A percentile compares a stretch with the other conserved stretches of the same genome.
Conservation (phyloP, 2,797 vertebrate genomes). For the Psittacula derbiana region DNA sequence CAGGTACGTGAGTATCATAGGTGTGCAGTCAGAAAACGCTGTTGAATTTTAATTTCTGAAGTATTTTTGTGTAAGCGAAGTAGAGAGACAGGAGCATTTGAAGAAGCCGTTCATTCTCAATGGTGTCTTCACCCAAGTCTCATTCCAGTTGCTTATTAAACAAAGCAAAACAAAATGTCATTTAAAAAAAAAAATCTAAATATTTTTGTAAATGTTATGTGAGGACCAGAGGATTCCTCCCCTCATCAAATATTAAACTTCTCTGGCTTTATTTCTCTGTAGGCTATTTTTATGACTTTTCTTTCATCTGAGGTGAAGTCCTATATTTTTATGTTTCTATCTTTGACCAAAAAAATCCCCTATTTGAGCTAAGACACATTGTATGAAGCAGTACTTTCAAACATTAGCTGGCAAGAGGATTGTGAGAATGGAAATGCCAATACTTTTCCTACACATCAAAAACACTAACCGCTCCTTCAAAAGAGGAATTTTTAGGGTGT, state of each 20-base stretch:
- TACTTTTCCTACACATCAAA: slow-evolving; percentile 17
- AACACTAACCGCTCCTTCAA: neutral
- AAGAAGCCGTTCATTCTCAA: slow-evolving; percentile 57
- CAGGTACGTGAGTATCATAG: neutral
- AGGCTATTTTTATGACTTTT: slow-evolving; percentile 49
- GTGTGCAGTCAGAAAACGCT: neutral
- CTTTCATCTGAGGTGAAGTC: slow-evolving; percentile 22
- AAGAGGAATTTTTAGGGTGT: slow-evolving; percentile 53
- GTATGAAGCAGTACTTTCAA: neutral
- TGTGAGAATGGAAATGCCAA: neutral
- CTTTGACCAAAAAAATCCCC: neutral
- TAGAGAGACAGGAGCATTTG: slow-evolving; percentile 21
- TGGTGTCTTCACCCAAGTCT: slow-evolving; percentile 51
- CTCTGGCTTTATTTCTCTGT: slow-evolving; percentile 52
- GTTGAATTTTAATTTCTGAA: neutral
- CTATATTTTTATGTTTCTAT: slow-evolving; percentile 34
- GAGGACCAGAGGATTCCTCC: slow-evolving; percentile 27
- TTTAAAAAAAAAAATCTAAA: slow-evolving; percentile 22
- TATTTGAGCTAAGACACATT: neutral
- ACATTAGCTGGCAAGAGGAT: neutral
- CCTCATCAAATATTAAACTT: slow-evolving; percentile 49
- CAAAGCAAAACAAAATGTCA: slow-evolving; percentile 17
- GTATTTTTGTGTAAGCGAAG: slow-evolving; percentile 38
- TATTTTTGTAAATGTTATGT: slow-evolving; percentile 27
- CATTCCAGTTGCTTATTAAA: slow-evolving; percentile 67